Percentiles rank a stretch among this genome's conserved stretches.
Conservation (phyloP, 2,797 vertebrate genomes). For the Limnodromus scolopaceus region DNA sequence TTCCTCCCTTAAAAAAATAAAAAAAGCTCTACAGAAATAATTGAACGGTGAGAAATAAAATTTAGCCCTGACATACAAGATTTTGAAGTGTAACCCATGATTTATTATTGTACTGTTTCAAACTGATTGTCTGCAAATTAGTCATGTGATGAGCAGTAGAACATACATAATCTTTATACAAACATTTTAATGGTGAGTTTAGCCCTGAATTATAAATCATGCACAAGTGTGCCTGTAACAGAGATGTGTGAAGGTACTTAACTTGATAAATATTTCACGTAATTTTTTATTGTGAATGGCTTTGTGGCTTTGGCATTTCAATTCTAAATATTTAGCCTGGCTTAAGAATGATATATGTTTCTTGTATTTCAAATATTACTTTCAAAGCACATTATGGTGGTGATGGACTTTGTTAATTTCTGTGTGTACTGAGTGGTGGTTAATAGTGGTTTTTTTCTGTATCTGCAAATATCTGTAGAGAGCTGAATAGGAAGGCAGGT, state of each 20-base stretch:
- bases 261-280: neutral
- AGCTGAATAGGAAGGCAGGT: neutral
- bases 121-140: neutral
- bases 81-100: neutral
- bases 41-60: conserved; percentile 3
- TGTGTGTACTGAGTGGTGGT: neutral
- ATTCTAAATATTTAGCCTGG: neutral
- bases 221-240: neutral
- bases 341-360: neutral
- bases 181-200: neutral
- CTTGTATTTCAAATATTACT: neutral
- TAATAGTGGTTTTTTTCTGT: neutral
- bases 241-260: neutral
- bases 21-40: neutral
- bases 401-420: conserved; percentile 43
- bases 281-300: neutral
- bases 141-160: neutral
- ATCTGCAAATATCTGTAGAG: conserved; percentile 19
- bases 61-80: neutral
- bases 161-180: neutral
- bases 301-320: neutral
- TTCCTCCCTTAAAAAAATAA: neutral
- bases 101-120: neutral
- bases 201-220: neutral
- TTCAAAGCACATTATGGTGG: neutral